These are phyloP conservation scores for Oscheius onirici DNA, from an alignment of 2,888 invertebrate genomes.

Conservation along the genomic window DNA sequence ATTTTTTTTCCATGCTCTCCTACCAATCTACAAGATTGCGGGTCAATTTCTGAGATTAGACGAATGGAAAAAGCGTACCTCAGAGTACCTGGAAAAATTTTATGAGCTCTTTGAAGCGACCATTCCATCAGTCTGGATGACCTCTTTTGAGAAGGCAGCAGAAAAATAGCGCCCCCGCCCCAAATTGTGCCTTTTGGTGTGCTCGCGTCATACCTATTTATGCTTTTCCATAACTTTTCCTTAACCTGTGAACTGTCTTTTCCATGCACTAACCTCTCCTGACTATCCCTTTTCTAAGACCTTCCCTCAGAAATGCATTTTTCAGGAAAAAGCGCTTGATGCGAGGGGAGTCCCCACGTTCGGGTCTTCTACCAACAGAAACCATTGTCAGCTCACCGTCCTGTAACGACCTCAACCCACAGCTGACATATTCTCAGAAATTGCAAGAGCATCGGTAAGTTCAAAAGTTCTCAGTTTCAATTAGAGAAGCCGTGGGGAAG, in stretches of 20 bases:
- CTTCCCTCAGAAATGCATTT: neutral
- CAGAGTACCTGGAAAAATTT: slow-evolving; percentile 3
- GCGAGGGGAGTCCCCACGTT: slow-evolving; percentile 27
- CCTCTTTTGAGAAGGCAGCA: slow-evolving; percentile 13
- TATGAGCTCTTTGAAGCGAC: slow-evolving; percentile 13
- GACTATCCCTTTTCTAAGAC: neutral
- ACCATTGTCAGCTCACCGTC: slow-evolving; percentile 18
- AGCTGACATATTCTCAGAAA: slow-evolving; percentile 5
- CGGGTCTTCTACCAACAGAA: slow-evolving; percentile 25
- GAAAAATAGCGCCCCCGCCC: slow-evolving; percentile 29
- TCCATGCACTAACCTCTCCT: neutral
- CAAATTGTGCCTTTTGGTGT: slow-evolving; percentile 27
- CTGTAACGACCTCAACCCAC: slow-evolving; percentile 7
- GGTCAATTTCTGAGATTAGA: neutral
- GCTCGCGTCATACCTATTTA: slow-evolving; percentile 26
- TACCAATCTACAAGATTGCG: neutral
- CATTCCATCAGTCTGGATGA: slow-evolving; percentile 29
- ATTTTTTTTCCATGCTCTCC: neutral
- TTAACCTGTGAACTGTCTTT: neutral
- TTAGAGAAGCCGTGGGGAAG: neutral
- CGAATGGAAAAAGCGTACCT: neutral
- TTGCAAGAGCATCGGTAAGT: slow-evolving; percentile 29
- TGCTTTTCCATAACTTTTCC: neutral
- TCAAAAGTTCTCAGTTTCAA: neutral
- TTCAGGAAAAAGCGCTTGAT: slow-evolving; percentile 24